Evolutionary conservation across 2,888 invertebrate species (phyloP).

Genomic region (Agrotis ipsilon): DNA sequence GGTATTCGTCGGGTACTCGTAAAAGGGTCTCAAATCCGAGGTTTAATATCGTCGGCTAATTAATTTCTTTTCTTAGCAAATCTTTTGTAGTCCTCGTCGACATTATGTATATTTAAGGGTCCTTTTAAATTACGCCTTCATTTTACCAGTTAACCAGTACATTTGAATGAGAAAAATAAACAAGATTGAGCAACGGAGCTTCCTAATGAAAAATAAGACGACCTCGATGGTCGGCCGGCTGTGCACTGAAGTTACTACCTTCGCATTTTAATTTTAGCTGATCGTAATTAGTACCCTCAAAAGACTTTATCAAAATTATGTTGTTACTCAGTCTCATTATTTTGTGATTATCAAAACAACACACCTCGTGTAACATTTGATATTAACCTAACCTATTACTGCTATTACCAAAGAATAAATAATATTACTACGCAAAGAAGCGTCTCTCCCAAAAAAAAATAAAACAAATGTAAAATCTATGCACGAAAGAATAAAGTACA

Average conservation of each 20-base stretch:
- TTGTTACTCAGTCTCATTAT: not conserved
- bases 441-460: too few relatives aligned
- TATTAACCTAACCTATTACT: too few relatives aligned
- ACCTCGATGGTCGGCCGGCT: not conserved
- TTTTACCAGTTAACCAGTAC: slow-evolving; percentile 24
- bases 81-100: slow-evolving; percentile 54
- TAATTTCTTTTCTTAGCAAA: slow-evolving; percentile 66
- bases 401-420: too few relatives aligned
- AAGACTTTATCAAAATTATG: slow-evolving; percentile 10
- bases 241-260: slow-evolving; percentile 1
- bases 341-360: slow-evolving; percentile 4
- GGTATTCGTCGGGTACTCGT: slow-evolving; percentile 59
- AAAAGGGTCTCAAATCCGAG: slow-evolving; percentile 66
- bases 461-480: too few relatives aligned
- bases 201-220: slow-evolving; percentile 13
- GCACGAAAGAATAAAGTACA: too few relatives aligned
- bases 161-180: slow-evolving; percentile 17
- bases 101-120: slow-evolving; percentile 52
- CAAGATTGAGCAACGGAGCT: slow-evolving; percentile 10
- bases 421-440: too few relatives aligned
- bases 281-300: slow-evolving; percentile 13
- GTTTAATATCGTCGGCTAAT: slow-evolving; percentile 67
- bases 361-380: not conserved
- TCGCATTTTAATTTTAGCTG: not conserved
- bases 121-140: slow-evolving; percentile 36